A percentile compares a stretch with the other conserved stretches of the same genome.
Conservation (phyloP, 2,888 invertebrate genomes). For the Aleiodes testaceus region DNA sequence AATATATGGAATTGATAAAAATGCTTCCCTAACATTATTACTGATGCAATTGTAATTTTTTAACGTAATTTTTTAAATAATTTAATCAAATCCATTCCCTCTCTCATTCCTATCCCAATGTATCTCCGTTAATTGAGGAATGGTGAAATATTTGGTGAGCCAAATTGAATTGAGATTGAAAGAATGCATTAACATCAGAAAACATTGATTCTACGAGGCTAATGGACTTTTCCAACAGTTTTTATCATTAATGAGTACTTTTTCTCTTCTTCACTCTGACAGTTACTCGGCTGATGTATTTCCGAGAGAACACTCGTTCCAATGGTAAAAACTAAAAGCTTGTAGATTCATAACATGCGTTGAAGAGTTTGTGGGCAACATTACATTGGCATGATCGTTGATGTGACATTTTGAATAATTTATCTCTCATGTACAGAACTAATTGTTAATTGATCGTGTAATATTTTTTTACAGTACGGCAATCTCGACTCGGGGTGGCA, state of each 20-base stretch:
- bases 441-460: conserved; percentile 52
- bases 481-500: conserved; percentile 90
- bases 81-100: no score
- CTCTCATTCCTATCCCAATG: not conserved
- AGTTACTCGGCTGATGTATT: not conserved
- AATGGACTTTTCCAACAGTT: not conserved
- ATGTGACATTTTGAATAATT: conserved; percentile 12
- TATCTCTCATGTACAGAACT: conserved; percentile 9
- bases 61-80: not conserved
- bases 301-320: not conserved
- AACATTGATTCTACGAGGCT: not conserved
- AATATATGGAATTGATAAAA: not conserved
- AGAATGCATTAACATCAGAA: conserved; percentile 7
- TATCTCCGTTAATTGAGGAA: no score
- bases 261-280: not conserved
- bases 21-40: not conserved
- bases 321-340: not conserved
- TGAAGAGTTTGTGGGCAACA: conserved; percentile 1
- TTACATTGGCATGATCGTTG: conserved; percentile 7
- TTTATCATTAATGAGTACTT: not conserved
- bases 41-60: not conserved
- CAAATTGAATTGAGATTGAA: conserved; percentile 47
- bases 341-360: not conserved
- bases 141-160: conserved; percentile 1
- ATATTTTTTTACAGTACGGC: conserved; percentile 87